Evolutionary conservation across 2,888 invertebrate species (phyloP).

Genomic region (Caradrina kadenii): DNA sequence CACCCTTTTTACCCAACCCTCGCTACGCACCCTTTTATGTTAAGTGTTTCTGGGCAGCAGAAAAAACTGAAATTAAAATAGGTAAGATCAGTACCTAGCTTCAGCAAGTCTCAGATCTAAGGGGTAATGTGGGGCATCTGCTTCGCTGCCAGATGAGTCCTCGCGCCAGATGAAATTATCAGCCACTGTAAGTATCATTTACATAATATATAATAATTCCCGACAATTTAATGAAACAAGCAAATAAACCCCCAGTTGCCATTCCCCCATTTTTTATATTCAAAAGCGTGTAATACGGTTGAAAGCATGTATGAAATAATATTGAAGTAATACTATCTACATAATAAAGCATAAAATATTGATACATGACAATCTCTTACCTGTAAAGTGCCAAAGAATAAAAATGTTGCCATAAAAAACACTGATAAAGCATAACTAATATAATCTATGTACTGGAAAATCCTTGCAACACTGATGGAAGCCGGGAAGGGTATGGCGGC

Average conservation of each 20-base stretch:
- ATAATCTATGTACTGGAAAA: constrained; percentile 70
- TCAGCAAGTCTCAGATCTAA: constrained; percentile 87
- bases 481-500: constrained; percentile 68
- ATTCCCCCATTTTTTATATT: neutral
- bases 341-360: constrained; percentile 70
- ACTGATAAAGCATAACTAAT: constrained; percentile 73
- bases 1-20: too few species aligned
- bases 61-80: neutral
- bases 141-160: constrained; percentile 88
- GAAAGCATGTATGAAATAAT: constrained; percentile 87
- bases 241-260: constrained; percentile 28
- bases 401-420: constrained; percentile 73
- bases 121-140: constrained; percentile 87
- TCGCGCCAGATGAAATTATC: constrained; percentile 87
- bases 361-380: constrained; percentile 78
- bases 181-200: constrained; percentile 73
- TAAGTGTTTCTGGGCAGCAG: too few species aligned
- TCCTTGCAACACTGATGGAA: constrained; percentile 78
- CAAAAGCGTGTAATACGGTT: constrained; percentile 31
- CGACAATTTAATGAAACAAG: constrained; percentile 21
- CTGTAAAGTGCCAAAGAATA: constrained; percentile 72
- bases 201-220: constrained; percentile 6
- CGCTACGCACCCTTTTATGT: too few species aligned
- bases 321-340: constrained; percentile 58
- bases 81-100: constrained; percentile 80